Evolutionary conservation across 2,797 vertebrate genomes (phyloP), one percentile per base, ranked within the genome.

Genomic region (Takifugu rubripes): DNA sequence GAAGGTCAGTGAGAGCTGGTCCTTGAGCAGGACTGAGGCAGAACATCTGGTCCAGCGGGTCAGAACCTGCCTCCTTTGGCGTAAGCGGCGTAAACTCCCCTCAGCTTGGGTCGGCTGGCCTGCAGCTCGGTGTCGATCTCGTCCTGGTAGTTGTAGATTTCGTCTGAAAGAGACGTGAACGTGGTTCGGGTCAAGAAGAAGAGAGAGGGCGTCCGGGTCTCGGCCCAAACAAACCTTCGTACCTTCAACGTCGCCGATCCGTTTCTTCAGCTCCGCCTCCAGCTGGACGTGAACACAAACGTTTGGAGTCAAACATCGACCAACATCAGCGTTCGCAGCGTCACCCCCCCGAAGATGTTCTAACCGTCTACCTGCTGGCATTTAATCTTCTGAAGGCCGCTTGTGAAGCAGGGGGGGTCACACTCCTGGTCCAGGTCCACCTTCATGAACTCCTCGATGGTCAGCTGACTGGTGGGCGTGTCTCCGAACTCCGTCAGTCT

Each of bases 381-480:
- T 52, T 92, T 93, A 9, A 93, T 43, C 78, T 94, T 98, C 70
- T 66, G 90, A 79, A 94, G 91, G 9, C 97, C 97, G 0, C 91
- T 93, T 0, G 90, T 95, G 63, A 92, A 99, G 0, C 94, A 98
- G 1, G 97, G 97, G 1, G 97, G 97, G 81, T 99, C 96, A 1
- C 96, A 98, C 76, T 99, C 96, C 48, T 93, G 87, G 52, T 96
- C 95, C 87, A 98, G 82, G 65, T 99, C 97, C 5, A 92, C 81
- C 77, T 74, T 95, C 95, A 98, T 95, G 78, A 99, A 99, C 82
- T 99, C 95, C 3, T 97, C 94, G 40, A 98, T 94, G 33, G 97
- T 98, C 84, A 99, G 88, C 77, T 95, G 91, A 70, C 97, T 98
- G 62, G 95, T 96, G 45, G 97, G 97, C 1, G 96, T 99, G 70